Percentiles rank a stretch among this genome's conserved stretches.
Evolutionary conservation across 2,888 invertebrate species (phyloP).

Genomic region (Polymixis flavicincta): DNA sequence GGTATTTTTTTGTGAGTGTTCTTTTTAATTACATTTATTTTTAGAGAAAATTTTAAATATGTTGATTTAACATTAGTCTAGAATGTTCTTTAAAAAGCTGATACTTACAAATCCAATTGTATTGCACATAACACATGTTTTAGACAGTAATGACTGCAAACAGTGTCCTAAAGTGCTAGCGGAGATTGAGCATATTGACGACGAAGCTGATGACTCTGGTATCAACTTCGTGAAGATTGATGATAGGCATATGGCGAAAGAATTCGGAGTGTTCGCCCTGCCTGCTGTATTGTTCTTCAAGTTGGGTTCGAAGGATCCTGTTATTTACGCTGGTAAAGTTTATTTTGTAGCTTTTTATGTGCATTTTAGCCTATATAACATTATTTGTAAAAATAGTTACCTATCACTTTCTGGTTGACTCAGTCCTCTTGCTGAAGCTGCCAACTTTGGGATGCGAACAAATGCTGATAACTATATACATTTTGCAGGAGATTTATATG

Average conservation of each 20-base stretch:
- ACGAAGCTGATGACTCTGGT: constrained; percentile 97
- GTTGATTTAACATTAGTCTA: constrained; percentile 16
- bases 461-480: not conserved
- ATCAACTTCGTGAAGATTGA: constrained; percentile 98
- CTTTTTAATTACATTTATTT: constrained; percentile 41
- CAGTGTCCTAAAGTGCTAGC: constrained; percentile 96
- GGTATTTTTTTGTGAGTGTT: constrained; percentile 97
- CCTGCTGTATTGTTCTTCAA: constrained; percentile 98
- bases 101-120: constrained; percentile 78
- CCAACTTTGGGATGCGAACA: too few species aligned
- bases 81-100: constrained; percentile 37
- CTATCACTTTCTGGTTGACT: too few species aligned
- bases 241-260: constrained; percentile 96
- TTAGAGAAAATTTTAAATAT: not conserved
- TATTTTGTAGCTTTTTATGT: not conserved
- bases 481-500: constrained; percentile 94
- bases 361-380: too few species aligned
- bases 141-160: constrained; percentile 98
- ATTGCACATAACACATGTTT: constrained; percentile 90
- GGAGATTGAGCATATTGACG: constrained; percentile 98
- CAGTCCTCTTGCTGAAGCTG: not conserved
- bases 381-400: too few species aligned
- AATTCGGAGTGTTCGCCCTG: constrained; percentile 96
- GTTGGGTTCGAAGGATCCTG: constrained; percentile 96
- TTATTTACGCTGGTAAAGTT: constrained; percentile 95